These are phyloP conservation scores for Abscondita cerata DNA, from an alignment of 2,888 invertebrate species.

Conservation along the genomic window DNA sequence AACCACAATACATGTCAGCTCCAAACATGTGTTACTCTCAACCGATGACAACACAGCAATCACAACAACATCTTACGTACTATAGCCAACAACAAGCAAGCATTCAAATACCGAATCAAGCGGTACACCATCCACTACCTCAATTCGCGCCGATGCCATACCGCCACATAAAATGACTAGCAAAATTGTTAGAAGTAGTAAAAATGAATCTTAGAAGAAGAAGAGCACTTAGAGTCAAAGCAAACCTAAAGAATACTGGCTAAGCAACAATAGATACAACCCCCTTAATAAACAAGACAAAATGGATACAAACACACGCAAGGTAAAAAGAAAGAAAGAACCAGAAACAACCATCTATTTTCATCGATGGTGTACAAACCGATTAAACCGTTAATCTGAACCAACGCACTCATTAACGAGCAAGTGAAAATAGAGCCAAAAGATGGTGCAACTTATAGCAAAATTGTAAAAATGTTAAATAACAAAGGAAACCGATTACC, in stretches of 20 bases:
- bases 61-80: background rate
- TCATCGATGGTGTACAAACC: too few species aligned
- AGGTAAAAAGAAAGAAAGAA: constrained; percentile 6
- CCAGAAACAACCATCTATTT: background rate
- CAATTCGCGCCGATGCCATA: too few species aligned
- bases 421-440: too few species aligned
- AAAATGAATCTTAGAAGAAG: constrained; percentile 1
- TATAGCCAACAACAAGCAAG: background rate
- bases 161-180: constrained; percentile 6
- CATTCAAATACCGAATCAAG: background rate
- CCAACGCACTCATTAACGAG: too few species aligned
- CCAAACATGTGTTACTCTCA: constrained; percentile 12
- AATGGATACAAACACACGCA: background rate
- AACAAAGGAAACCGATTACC: too few species aligned
- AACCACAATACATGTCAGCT: constrained; percentile 11
- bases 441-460: too few species aligned
- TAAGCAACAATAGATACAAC: too few species aligned
- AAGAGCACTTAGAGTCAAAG: background rate
- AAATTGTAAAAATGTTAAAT: too few species aligned
- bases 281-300: background rate
- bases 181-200: background rate
- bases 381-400: too few species aligned
- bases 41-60: constrained; percentile 10
- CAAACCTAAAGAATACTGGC: too few species aligned
- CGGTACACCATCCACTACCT: too few species aligned